Evolutionary conservation across 2,113 vertebrate species (phyloP).

Genomic region (Parus major): DNA sequence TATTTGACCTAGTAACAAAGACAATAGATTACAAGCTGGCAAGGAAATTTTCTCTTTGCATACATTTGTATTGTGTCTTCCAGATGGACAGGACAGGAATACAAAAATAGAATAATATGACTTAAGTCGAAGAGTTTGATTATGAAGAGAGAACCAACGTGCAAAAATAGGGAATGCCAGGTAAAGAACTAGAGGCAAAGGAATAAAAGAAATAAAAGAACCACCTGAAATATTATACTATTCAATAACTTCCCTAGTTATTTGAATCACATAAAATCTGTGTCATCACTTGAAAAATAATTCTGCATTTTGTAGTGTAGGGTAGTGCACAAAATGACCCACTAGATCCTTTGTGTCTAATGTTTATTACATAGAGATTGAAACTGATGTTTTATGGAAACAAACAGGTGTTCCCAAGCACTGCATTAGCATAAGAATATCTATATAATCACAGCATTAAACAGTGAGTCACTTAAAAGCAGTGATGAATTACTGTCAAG

Average conservation of each 20-base stretch:
- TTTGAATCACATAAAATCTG: not conserved
- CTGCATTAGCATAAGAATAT: conserved; percentile 10
- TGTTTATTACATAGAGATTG: not conserved
- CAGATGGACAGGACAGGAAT: not conserved
- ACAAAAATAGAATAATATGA: not conserved
- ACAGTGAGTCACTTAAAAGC: conserved; percentile 26
- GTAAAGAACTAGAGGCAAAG: not conserved
- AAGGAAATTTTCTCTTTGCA: not conserved
- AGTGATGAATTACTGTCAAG: not conserved
- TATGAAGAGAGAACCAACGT: not conserved
- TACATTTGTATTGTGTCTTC: not conserved
- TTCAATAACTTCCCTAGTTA: not conserved
- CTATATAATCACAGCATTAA: conserved; percentile 6
- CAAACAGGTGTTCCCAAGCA: conserved; percentile 25
- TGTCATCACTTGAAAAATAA: not conserved
- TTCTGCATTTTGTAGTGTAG: not conserved
- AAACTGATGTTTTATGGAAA: conserved; percentile 18
- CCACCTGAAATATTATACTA: not conserved
- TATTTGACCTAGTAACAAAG: not conserved
- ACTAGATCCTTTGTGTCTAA: not conserved
- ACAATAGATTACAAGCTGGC: not conserved
- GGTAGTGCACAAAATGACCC: not conserved
- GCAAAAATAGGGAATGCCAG: not conserved
- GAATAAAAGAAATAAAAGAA: not conserved
- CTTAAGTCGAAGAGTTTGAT: not conserved